Percentiles rank a stretch among this genome's conserved stretches.
Conservation (phyloP, 2,797 vertebrate genomes). For the Helarctos malayanus region DNA sequence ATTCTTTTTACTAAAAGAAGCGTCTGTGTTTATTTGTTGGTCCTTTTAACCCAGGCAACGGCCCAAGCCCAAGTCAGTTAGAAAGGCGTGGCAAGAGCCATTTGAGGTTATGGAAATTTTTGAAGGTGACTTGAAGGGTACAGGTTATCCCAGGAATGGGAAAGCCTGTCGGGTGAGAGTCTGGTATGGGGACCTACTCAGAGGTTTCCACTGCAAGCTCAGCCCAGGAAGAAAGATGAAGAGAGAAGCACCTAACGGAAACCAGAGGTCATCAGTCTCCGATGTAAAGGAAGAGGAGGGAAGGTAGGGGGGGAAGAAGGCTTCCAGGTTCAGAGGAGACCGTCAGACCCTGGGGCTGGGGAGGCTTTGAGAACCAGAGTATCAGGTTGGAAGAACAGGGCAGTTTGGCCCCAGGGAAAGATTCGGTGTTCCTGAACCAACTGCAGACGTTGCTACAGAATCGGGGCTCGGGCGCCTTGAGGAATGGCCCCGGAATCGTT, state of each 20-base stretch:
- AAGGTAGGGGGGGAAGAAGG: not conserved
- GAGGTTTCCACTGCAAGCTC: not conserved
- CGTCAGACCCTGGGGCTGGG: no score
- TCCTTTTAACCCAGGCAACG: constrained; percentile 83
- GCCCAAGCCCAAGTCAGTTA: constrained; percentile 76
- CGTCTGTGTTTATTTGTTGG: constrained; percentile 79
- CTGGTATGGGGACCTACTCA: not conserved
- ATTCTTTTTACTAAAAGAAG: constrained; percentile 78
- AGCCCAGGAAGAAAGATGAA: not conserved
- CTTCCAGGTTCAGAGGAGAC: not conserved
- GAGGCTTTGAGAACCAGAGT: not conserved
- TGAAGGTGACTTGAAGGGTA: constrained; percentile 84
- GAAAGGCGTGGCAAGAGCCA: constrained; percentile 70
- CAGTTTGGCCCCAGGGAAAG: not conserved
- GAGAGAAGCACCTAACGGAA: not conserved
- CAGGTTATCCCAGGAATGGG: constrained; percentile 73
- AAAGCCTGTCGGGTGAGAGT: constrained; percentile 41
- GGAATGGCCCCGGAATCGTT: not conserved
- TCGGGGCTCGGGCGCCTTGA: not conserved
- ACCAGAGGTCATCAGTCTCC: not conserved
- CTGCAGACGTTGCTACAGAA: not conserved
- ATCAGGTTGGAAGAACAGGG: not conserved
- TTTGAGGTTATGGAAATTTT: constrained; percentile 84
- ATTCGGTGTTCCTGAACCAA: not conserved
- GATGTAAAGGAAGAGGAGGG: not conserved